Percentiles rank a stretch among this genome's conserved stretches.
phyloP scores from a whole-genome alignment of 2,888 invertebrate species.

The Conchocele bisecta region DNA sequence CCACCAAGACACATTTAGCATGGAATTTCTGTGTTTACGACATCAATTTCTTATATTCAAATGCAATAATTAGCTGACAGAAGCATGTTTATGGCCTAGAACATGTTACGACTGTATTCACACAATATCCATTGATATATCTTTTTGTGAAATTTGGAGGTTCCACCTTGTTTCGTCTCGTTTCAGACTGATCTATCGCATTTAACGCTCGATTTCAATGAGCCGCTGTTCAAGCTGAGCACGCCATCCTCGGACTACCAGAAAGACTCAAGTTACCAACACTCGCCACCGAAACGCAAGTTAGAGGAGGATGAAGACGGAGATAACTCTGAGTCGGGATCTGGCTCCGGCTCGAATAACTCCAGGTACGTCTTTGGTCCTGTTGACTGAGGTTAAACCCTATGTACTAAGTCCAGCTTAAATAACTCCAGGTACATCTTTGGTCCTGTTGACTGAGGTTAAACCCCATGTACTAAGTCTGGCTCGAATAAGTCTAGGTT shows the following conservation, averaged over 20 bases:
- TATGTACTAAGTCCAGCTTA: slow-evolving; percentile 64
- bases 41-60: no score
- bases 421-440: slow-evolving; percentile 54
- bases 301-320: slow-evolving; percentile 41
- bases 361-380: slow-evolving; percentile 45
- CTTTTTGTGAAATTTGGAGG: no score
- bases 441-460: not conserved
- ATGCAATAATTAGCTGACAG: no score
- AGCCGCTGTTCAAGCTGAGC: slow-evolving; percentile 65
- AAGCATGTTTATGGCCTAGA: no score
- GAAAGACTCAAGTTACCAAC: slow-evolving; percentile 59
- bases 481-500: slow-evolving; percentile 62
- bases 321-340: slow-evolving; percentile 69
- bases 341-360: slow-evolving; percentile 67
- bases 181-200: slow-evolving; percentile 52
- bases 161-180: not conserved
- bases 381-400: not conserved
- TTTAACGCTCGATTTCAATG: slow-evolving; percentile 66
- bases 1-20: no score
- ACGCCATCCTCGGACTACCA: slow-evolving; percentile 54
- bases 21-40: no score
- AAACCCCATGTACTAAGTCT: slow-evolving; percentile 54
- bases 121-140: no score
- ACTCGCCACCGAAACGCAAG: slow-evolving; percentile 52
- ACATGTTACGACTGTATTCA: no score